These are phyloP conservation scores for Iphiclides podalirius DNA, from an alignment of 2,888 invertebrate species.

Conservation along the genomic window DNA sequence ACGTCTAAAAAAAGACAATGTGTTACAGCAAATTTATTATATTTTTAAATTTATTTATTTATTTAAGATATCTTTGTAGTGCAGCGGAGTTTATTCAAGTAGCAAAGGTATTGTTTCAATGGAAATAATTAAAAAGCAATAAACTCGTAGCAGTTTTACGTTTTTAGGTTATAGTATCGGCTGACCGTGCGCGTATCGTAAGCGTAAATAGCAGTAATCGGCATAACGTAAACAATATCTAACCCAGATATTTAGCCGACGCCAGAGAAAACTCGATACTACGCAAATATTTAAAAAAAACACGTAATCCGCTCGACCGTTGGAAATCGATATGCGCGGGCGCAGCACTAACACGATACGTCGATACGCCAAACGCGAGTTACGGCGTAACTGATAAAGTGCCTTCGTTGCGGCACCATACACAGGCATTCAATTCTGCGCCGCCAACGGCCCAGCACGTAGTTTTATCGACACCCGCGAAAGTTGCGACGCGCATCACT, in stretches of 20 bases:
- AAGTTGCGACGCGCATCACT: conserved; percentile 9
- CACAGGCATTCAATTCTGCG: conserved; percentile 11
- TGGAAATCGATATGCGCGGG: conserved; percentile 9
- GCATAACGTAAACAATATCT: neutral
- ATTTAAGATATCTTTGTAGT: too few relatives aligned
- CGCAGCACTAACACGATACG: conserved; percentile 14
- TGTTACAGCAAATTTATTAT: too few relatives aligned
- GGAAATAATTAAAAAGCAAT: too few relatives aligned
- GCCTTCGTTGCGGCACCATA: neutral
- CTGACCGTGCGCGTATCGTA: too few relatives aligned
- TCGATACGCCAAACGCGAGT: conserved; percentile 14
- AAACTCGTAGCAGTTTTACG: too few relatives aligned
- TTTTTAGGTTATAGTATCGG: too few relatives aligned
- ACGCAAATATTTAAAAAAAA: neutral
- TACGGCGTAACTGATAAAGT: conserved; percentile 17
- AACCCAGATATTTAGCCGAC: neutral
- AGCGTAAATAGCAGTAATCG: too few relatives aligned
- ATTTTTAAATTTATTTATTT: too few relatives aligned
- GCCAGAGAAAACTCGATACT: too few relatives aligned
- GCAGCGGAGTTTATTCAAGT: too few relatives aligned
- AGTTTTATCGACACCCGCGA: conserved; percentile 8
- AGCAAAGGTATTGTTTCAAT: too few relatives aligned
- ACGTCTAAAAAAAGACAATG: too few relatives aligned
- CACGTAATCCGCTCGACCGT: neutral
- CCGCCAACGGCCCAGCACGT: conserved; percentile 7